phyloP scores from a whole-genome alignment of 1,140 invertebrate genomes.

The Lerema accius region DNA sequence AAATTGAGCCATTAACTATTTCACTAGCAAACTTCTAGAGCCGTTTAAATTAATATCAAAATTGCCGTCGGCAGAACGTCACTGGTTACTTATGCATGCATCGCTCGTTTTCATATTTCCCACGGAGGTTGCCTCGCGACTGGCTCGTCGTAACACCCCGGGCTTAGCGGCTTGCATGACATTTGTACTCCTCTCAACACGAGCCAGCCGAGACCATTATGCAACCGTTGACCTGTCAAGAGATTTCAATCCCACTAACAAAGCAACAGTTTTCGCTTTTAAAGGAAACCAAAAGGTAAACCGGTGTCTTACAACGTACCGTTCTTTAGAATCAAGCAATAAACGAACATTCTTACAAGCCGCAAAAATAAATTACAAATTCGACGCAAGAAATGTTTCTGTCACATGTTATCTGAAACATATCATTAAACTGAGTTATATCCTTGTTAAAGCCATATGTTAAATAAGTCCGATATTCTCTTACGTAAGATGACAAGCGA shows the following conservation, averaged over 20 bases:
- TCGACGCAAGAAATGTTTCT: too few species aligned
- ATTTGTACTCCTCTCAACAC: slow-evolving; percentile 44
- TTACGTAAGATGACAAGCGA: slow-evolving; percentile 2
- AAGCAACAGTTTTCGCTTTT: slow-evolving; percentile 12
- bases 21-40: slow-evolving; percentile 6
- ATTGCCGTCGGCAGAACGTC: slow-evolving; percentile 14
- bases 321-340: too few species aligned
- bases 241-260: slow-evolving; percentile 16
- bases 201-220: slow-evolving; percentile 38
- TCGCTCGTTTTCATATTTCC: slow-evolving; percentile 52
- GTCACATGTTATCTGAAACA: too few species aligned
- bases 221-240: slow-evolving; percentile 35
- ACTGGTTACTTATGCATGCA: slow-evolving; percentile 41
- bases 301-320: neutral
- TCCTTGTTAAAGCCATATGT: too few species aligned
- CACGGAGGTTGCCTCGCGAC: too few species aligned
- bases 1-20: slow-evolving; percentile 16
- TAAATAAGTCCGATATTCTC: too few species aligned
- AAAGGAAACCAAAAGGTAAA: slow-evolving; percentile 3
- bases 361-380: too few species aligned
- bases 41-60: slow-evolving; percentile 27
- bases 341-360: too few species aligned
- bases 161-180: slow-evolving; percentile 42
- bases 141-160: slow-evolving; percentile 32
- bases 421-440: too few species aligned